Evolutionary conservation across 2,888 invertebrate genomes (phyloP), one percentile per base, ranked within the genome.

Genomic region (Pyralis farinalis): DNA sequence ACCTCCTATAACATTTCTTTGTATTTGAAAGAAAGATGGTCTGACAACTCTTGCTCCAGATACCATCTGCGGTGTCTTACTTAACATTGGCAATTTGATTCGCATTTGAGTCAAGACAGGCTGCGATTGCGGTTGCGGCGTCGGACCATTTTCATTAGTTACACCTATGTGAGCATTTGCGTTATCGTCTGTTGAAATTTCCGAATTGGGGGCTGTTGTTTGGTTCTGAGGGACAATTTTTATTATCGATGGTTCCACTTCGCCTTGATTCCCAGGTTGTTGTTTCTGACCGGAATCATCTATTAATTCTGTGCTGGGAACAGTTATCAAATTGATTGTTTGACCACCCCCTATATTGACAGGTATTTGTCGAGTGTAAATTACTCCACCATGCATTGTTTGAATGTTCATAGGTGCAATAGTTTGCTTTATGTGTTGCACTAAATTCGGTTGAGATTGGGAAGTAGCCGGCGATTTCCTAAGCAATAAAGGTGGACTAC

Each of bases 331-430:
- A 65, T 92, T 91, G 32, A 92, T 91, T 1, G 91, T 90, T 72
- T 92, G 91, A 29, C 90, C 80, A 31, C 89, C 77, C 10, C 86
- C 82, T 31, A 90, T 71, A 59, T 92, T 91, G 0, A 93, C 93
- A 1, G 93, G 93, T 56, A 93, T 92, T 77, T 94, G 94, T 49
- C 94, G 90, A 37, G 94, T 92, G 63, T 94, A 94, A 53, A 94
- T 94, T 0, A 94, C 94, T 36, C 93, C 92, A 10, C 93, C 92
- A 35, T 93, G 92, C 73, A 92, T 90, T 6, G 91, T 91, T 66
- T 91, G 91, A 39, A 91, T 87, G 52, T 91, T 92, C 81, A 90
- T 82, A 1, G 90, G 89, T 6, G 90, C 79, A 31, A 90, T 81
- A 1, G 88, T 79, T 55, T 90, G 90, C 61, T 91, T 91, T 27